Base-by-base conservation (phyloP, 2,888 invertebrate species). In the Calameuta filiformis region DNA sequence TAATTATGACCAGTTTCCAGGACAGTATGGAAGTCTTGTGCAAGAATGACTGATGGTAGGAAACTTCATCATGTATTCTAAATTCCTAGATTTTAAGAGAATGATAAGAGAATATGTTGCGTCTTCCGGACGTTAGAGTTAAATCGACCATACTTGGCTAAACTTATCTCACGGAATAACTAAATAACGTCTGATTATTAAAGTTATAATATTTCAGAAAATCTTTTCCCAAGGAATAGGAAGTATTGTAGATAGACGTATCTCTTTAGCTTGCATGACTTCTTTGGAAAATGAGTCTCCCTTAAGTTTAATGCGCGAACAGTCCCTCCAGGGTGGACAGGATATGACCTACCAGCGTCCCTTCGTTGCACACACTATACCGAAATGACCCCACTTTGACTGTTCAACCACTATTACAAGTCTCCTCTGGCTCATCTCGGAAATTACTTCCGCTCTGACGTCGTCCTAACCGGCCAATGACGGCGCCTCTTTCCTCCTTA, bases 381-480 rank as follows among this genome's bases (percentile, higher is more conserved):
- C 88, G 82, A 91, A 91, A 91, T 89, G 89, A 91, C 90, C 86
- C 90, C 91, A 90, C 91, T 91, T 91, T 91, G 91, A 91, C 91
- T 89, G 91, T 90, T 90, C 89, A 90, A 89, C 88, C 91, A 90
- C 89, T 90, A 91, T 90, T 89, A 87, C 90, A 85, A 90, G 88
- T 87, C 85, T 84, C 79, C 83, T 82, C 80, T 84, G 87, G 88
- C 89, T 91, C 91, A 89, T 91, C 91, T 91, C 89, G 90, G 89
- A 91, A 91, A 91, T 91, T 91, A 91, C 91, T 90, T 91, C 91
- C 91, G 90, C 88, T 85, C 85, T 85, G 87, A 85, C 85, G 85
- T 85, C 85, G 31, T 34, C 77, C 56, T 56, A 56, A 56, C 23
- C 56, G 23, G 56, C 56, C 56, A 56, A 56, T 56, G 23, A 23